These are phyloP conservation scores for Drosophila biarmipes DNA, from an alignment of 1,140 invertebrate species.

Conservation along the genomic window DNA sequence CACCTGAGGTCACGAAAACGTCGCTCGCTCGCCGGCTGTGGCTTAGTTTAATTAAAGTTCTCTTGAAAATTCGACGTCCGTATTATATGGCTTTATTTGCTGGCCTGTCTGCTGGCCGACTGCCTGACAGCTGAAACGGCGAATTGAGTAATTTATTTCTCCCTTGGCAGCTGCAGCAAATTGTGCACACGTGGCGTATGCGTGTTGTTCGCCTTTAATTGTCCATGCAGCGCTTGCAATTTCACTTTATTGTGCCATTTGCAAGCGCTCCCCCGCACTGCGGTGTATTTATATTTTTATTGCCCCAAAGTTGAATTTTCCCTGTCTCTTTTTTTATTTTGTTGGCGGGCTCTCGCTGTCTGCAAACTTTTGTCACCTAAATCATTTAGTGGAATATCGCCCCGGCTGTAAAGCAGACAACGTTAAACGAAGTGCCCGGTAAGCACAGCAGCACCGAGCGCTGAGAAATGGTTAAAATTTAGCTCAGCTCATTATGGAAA, in stretches of 20 bases:
- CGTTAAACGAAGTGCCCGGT: constrained; percentile 44
- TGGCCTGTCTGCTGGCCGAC: constrained; percentile 5
- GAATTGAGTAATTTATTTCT: constrained; percentile 67
- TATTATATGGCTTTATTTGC: constrained; percentile 73
- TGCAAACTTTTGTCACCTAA: constrained; percentile 77
- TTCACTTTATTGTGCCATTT: constrained; percentile 14
- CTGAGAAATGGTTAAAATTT: constrained; percentile 33
- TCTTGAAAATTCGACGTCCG: constrained; percentile 65
- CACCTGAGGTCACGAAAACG: constrained; percentile 68
- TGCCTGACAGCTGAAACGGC: constrained; percentile 7
- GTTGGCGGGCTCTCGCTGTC: constrained; percentile 31
- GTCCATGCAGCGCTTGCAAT: constrained; percentile 50
- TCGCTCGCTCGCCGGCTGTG: constrained; percentile 26
- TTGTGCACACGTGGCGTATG: constrained; percentile 57
- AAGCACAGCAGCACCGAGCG: constrained; percentile 24
- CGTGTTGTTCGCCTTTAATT: constrained; percentile 49
- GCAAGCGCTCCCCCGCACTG: neutral
- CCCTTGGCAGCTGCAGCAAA: constrained; percentile 23
- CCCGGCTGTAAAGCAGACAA: constrained; percentile 20
- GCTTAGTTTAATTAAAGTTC: constrained; percentile 78
- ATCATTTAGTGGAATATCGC: constrained; percentile 69
- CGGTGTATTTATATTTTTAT: constrained; percentile 56
- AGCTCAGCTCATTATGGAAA: constrained; percentile 11
- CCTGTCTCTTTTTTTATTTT: constrained; percentile 11
- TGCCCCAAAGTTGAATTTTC: constrained; percentile 32